Evolutionary conservation across 1,140 invertebrate genomes (phyloP).

Genomic region (Hyles euphorbiae): DNA sequence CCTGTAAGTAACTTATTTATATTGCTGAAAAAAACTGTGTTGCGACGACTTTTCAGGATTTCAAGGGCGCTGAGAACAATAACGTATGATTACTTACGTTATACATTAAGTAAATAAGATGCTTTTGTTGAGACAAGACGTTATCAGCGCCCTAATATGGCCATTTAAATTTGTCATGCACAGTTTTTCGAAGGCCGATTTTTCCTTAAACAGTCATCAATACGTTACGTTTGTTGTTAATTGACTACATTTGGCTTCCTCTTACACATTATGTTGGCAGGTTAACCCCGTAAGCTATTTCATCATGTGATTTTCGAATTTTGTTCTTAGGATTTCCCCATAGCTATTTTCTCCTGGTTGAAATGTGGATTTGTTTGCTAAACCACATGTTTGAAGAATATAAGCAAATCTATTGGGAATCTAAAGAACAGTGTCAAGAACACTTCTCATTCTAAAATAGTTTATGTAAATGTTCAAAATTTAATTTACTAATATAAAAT

Average conservation of each 20-base stretch:
- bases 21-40: slow-evolving; percentile 13
- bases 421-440: too few species aligned
- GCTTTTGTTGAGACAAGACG: slow-evolving; percentile 7
- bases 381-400: too few species aligned
- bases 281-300: too few species aligned
- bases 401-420: too few species aligned
- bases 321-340: too few species aligned
- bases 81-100: slow-evolving; percentile 14
- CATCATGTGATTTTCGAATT: too few species aligned
- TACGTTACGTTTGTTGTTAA: slow-evolving; percentile 8
- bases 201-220: slow-evolving; percentile 10
- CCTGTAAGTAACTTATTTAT: slow-evolving; percentile 44
- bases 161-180: slow-evolving; percentile 7
- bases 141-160: slow-evolving; percentile 16
- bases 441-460: too few species aligned
- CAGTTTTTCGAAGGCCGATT: slow-evolving; percentile 16
- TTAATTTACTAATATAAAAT: too few species aligned
- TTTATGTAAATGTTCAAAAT: too few species aligned
- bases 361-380: too few species aligned
- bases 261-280: slow-evolving; percentile 11
- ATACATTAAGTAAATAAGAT: slow-evolving; percentile 34
- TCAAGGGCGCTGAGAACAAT: slow-evolving; percentile 41
- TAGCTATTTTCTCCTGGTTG: too few species aligned
- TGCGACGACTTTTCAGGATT: slow-evolving; percentile 22
- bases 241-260: slow-evolving; percentile 8